Evolutionary conservation across 2,888 invertebrate genomes (phyloP), one percentile per base, ranked within the genome.

Genomic region (Ferrisia virgata): DNA sequence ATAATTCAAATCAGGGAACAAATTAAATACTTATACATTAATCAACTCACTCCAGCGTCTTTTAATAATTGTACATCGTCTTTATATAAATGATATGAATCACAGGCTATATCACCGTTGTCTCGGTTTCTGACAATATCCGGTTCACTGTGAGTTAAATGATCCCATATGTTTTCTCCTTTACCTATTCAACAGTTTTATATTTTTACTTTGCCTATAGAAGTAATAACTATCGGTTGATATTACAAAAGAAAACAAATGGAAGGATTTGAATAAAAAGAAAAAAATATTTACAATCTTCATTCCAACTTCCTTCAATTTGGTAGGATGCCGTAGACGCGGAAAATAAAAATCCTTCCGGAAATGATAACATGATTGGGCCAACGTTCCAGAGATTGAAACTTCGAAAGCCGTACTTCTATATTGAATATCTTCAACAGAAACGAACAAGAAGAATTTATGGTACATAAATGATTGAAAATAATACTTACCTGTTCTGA

Each of bases 111-210:
- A 87, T 93, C 92, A 0, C 91, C 93, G 39, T 90, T 92, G n/a
- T 89, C 88, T 64, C 89, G 89, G 87, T 93, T 91, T 79, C 88
- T 89, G 0, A 93, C 89, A 0, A 89, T 87, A 2, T 91, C 90
- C 0, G 91, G 90, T 69, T 89, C 87, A 5, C 88, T 87, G 86
- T 92, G 92, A 0, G 92, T 91, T 86, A 92, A 92, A 9, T 89
- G 89, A 88, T 94, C 94, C 94, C 93, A 94, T 28, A 93, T 91
- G 87, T 90, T 92, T 86, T 91, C 91, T 0, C 91, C 91, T 89
- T 92, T 93, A 13, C 91, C 92, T 92, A 86, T 43, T 39, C 28
- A 79, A 39, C 22, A 33, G 15, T 81, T 3, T 53, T 28, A 11
- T 8, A 53, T 22, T 18, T 22, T 22, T 53, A n/a, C 40, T 40